These are phyloP conservation scores for Himantopus leucocephalus DNA, from an alignment of 2,113 vertebrate genomes.

Conservation along the genomic window DNA sequence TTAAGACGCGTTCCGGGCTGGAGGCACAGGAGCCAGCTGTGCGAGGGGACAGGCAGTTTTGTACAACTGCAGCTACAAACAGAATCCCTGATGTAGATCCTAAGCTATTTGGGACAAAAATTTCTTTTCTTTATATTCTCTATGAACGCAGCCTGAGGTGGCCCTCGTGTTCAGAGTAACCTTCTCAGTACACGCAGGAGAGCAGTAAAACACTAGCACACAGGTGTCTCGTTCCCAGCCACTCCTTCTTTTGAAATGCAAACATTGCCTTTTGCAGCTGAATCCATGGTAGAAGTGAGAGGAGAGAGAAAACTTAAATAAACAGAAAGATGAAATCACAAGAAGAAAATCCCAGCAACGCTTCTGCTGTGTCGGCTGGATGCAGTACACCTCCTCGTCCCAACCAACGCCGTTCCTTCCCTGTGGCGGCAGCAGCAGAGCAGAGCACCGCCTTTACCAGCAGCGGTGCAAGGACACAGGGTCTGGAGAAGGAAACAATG, in stretches of 20 bases:
- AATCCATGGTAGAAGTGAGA: background rate
- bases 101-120: background rate
- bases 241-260: background rate
- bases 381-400: background rate
- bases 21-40: background rate
- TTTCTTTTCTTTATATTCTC: background rate
- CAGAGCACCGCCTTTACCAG: background rate
- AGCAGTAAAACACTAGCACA: background rate
- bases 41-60: background rate
- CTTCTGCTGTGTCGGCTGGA: background rate
- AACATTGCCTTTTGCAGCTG: background rate
- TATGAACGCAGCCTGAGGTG: accelerated
- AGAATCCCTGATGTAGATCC: background rate
- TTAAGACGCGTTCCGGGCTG: background rate
- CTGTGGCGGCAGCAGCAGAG: background rate
- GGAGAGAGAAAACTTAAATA: background rate
- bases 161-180: background rate
- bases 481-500: background rate
- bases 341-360: background rate
- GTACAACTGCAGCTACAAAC: background rate
- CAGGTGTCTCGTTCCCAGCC: background rate
- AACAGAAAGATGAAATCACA: background rate
- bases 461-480: background rate
- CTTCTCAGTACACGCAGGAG: background rate
- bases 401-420: background rate